A percentile compares a stretch with the other conserved stretches of the same genome.
Evolutionary conservation across 2,113 vertebrate species (phyloP).

Genomic region (Brachypodius melanocephalos): DNA sequence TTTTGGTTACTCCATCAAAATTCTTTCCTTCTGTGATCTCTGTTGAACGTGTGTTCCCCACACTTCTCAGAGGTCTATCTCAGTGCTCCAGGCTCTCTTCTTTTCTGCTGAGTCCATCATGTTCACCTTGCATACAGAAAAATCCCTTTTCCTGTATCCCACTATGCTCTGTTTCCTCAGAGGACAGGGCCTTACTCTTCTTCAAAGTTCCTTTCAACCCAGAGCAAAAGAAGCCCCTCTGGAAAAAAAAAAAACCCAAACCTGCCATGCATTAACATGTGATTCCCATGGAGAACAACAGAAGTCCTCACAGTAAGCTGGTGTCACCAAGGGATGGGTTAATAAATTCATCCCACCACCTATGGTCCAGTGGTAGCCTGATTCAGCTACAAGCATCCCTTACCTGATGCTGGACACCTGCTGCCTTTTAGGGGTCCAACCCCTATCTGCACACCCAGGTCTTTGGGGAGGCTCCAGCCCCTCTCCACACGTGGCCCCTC

Average conservation of each 20-base stretch:
- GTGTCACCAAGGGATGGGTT: not conserved
- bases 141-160: not conserved
- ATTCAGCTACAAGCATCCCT: not conserved
- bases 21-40: not conserved
- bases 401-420: not conserved
- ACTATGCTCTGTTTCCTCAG: not conserved
- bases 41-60: not conserved
- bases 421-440: not conserved
- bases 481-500: too few relatives aligned
- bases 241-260: not conserved
- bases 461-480: not conserved
- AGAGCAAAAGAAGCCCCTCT: not conserved
- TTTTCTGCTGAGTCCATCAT: not conserved
- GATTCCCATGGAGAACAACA: not conserved
- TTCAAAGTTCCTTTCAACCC: not conserved
- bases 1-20: not conserved
- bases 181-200: not conserved
- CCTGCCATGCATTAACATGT: not conserved
- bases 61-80: not conserved
- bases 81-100: not conserved
- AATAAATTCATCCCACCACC: not conserved
- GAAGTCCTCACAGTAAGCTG: not conserved
- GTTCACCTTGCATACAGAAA: not conserved
- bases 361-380: not conserved
- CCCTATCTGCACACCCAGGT: not conserved